Conservation (phyloP, 2,797 vertebrate species). For the Mycteria americana region DNA sequence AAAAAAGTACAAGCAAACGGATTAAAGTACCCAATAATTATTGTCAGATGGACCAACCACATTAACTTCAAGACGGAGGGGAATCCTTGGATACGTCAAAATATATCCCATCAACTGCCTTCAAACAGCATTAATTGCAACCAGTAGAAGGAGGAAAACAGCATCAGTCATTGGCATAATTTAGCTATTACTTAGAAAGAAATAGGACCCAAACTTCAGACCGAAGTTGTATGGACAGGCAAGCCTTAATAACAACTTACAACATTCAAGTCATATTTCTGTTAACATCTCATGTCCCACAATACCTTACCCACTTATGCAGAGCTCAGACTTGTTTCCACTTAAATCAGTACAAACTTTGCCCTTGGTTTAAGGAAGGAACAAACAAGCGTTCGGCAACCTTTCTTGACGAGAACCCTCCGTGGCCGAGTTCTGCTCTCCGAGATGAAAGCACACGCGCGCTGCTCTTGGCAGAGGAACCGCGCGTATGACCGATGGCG, state of each 20-base stretch:
- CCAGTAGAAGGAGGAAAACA: not conserved
- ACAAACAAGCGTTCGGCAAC: not conserved
- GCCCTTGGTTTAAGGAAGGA: not conserved
- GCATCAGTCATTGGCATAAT: not conserved
- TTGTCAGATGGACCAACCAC: conserved; percentile 3
- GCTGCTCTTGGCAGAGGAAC: not conserved
- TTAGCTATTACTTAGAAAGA: not conserved
- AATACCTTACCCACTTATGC: not conserved
- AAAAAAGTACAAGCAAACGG: not conserved
- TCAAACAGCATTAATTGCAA: not conserved
- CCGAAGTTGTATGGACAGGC: not conserved
- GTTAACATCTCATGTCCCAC: not conserved
- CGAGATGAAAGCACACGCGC: not conserved
- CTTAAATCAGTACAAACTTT: not conserved
- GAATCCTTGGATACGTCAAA: not conserved
- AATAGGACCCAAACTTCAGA: not conserved
- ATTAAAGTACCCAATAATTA: not conserved
- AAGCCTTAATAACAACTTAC: not conserved
- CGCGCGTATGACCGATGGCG: accelerated
- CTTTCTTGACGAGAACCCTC: not conserved
- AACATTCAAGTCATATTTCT: not conserved
- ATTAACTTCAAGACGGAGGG: not conserved
- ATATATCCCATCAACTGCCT: not conserved
- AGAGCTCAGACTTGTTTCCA: not conserved
- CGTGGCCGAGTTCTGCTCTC: not conserved